Base-by-base conservation (phyloP, 2,888 invertebrate species). In the Ophioninae sp. region DNA sequence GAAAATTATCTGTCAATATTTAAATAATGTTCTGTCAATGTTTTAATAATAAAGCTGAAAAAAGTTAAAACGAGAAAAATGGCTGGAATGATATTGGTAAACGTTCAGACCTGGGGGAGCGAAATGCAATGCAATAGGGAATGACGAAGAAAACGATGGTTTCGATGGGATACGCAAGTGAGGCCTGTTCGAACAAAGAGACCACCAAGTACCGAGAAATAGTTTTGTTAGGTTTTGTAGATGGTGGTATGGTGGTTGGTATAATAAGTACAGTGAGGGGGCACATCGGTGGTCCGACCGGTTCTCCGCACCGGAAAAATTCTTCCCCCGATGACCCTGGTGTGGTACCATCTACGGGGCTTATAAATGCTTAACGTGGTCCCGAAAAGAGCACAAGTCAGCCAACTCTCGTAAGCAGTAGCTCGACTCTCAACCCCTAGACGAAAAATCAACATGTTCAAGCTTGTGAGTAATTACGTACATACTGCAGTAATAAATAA, bases 391-490 rank as follows among this genome's bases (percentile, higher is more conserved):
- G 76, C 88, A 87, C 86, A 88, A 79, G 86, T 86, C 75, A 71
- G 71, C 81, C 79, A 79, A 86, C 80, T 81, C 83, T 80, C 81
- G 71, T 76, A 82, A 85, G 83, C 81, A 83, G 78, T 81, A 83
- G 82, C 37, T 82, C 83, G 72, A 77, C 77, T 85, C 72, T 69
- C 80, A 79, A 85, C 58, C 68, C 79, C 83, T 72, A 79, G 81
- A 73, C 67, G 82, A 82, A 75, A 79, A 61, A 83, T 84, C 90
- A 93, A 90, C 89, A 94, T 94, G 94, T 93, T 92, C 90, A 94
- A 94, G 89, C 91, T 93, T 90, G 94, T 94, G 83, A 94, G 94
- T 93, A 82, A 17, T 71, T 30, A 59, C n/a, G 13, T 23, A n/a
- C 30, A 20, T 69, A 68, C 51, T 10, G n/a, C 5, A 37, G 3